phyloP scores from a whole-genome alignment of 2,113 vertebrate species.

The Brienomyrus longianalis region DNA sequence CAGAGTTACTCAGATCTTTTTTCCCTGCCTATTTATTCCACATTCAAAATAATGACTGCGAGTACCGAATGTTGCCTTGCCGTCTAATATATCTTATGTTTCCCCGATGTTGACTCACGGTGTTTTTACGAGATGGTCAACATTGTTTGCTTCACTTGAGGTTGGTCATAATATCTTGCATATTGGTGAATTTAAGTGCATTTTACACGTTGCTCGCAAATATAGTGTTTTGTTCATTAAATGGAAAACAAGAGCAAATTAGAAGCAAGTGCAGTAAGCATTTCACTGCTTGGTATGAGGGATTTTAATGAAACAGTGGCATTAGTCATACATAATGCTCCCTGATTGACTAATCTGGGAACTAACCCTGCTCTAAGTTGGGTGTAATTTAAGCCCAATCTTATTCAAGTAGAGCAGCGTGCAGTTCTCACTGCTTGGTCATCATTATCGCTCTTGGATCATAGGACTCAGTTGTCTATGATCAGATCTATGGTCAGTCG shows the following conservation, averaged over 20 bases:
- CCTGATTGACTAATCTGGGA: not conserved
- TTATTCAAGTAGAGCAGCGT: not conserved
- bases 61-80: not conserved
- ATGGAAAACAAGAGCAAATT: not conserved
- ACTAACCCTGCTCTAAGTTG: not conserved
- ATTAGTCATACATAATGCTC: not conserved
- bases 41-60: not conserved
- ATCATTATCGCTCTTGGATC: not conserved
- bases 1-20: no score
- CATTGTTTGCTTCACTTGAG: not conserved
- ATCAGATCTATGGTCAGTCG: no score
- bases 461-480: not conserved
- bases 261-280: not conserved
- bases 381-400: not conserved
- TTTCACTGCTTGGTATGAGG: not conserved
- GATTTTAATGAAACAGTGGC: not conserved
- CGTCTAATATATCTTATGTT: not conserved
- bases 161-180: not conserved
- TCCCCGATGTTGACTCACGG: not conserved
- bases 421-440: not conserved
- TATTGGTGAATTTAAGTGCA: not conserved
- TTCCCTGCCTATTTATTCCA: no score
- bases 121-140: not conserved
- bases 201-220: not conserved
- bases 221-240: not conserved